phyloP scores from a whole-genome alignment of 2,113 vertebrate species.

The Sinocyclocheilus anshuiensis region DNA sequence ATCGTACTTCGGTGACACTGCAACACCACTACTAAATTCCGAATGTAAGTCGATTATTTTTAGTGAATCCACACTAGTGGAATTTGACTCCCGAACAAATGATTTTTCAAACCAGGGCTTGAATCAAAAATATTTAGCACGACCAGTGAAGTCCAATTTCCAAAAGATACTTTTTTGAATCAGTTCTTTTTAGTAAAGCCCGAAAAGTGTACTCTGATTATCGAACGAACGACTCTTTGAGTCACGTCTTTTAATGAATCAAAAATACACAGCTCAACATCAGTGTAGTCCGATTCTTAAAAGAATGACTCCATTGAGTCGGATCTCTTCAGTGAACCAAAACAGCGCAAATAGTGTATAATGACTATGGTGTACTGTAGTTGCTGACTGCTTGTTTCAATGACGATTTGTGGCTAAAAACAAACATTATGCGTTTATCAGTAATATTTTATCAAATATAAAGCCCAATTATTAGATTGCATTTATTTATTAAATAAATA shows the following conservation, averaged over 20 bases:
- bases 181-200: constrained; percentile 39
- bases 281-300: not conserved
- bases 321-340: not conserved
- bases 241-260: not conserved
- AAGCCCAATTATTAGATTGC: no score
- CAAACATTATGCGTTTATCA: not conserved
- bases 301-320: not conserved
- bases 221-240: not conserved
- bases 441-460: not conserved
- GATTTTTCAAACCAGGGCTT: not conserved
- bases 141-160: not conserved
- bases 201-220: not conserved
- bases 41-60: not conserved
- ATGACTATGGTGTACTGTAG: not conserved
- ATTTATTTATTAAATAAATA: no score
- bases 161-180: not conserved
- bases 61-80: not conserved
- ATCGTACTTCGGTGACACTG: not conserved
- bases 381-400: not conserved
- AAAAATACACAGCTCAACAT: not conserved
- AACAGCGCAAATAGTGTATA: not conserved
- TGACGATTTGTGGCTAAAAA: not conserved
- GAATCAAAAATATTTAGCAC: no score
- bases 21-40: not conserved
- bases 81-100: not conserved